These are phyloP conservation scores for Xestia ashworthii DNA, from an alignment of 2,888 invertebrate species.

Conservation along the genomic window DNA sequence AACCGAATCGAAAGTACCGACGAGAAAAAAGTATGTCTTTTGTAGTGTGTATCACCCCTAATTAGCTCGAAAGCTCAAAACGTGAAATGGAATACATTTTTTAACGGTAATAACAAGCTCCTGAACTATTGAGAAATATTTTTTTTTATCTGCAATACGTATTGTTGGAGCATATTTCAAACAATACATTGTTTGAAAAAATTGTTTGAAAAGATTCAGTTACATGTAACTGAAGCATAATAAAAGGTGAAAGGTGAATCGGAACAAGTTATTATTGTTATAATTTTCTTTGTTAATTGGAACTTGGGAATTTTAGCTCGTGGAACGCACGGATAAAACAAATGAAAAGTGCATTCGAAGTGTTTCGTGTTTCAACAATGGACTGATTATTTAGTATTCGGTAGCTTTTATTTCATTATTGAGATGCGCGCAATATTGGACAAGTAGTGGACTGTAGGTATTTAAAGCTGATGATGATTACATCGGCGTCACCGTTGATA, in stretches of 20 bases:
- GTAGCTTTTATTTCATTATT: background rate
- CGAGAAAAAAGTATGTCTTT: background rate
- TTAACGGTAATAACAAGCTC: conserved; percentile 1
- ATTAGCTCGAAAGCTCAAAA: conserved; percentile 1
- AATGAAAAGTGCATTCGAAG: background rate
- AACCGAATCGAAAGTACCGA: background rate
- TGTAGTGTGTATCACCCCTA: background rate
- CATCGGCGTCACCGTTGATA: background rate
- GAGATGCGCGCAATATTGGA: background rate
- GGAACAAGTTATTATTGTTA: background rate
- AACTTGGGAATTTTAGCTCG: no score
- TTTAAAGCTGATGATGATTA: background rate
- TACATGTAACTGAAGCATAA: background rate
- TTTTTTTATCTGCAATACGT: background rate
- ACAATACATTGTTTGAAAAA: no score
- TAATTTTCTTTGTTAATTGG: background rate
- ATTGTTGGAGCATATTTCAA: no score
- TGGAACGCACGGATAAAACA: background rate
- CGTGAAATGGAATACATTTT: background rate
- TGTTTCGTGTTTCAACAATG: background rate
- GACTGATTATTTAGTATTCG: background rate
- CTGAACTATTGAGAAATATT: background rate
- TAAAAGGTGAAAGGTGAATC: background rate
- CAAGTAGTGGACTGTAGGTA: background rate
- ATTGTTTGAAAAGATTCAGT: no score